Conservation (phyloP, 2,797 vertebrate genomes). For the Anguilla pacifica region DNA sequence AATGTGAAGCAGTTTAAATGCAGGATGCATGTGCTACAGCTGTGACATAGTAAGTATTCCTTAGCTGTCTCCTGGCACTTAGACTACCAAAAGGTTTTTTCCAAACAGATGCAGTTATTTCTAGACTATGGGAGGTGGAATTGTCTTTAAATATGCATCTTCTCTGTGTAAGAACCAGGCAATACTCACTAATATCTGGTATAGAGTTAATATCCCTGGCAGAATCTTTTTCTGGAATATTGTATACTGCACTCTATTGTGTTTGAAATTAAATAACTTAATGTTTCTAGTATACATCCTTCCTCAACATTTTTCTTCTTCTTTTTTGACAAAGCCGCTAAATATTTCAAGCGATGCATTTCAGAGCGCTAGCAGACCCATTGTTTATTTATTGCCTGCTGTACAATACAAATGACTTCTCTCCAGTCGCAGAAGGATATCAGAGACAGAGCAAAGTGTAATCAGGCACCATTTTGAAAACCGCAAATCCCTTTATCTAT, state of each 20-base stretch:
- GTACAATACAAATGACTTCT: slow-evolving; percentile 57
- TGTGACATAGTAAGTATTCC: background rate
- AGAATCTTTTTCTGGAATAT: background rate
- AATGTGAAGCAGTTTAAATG: background rate
- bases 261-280: background rate
- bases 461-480: background rate
- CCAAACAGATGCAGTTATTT: slow-evolving; percentile 12
- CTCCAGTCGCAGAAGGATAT: slow-evolving; percentile 25
- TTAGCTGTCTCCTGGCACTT: slow-evolving; percentile 3
- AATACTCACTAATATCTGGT: background rate
- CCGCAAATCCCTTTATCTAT: background rate
- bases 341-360: slow-evolving; percentile 68
- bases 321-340: slow-evolving; percentile 64
- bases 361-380: slow-evolving; percentile 56
- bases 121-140: background rate
- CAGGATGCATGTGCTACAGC: background rate
- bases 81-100: background rate
- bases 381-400: slow-evolving; percentile 72
- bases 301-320: slow-evolving; percentile 23
- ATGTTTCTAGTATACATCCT: background rate
- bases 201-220: background rate
- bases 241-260: background rate
- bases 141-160: background rate
- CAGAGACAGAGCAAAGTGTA: slow-evolving; percentile 17
- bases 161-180: slow-evolving; percentile 11